Conservation (phyloP, 2,113 vertebrate genomes). For the Lota lota region DNA sequence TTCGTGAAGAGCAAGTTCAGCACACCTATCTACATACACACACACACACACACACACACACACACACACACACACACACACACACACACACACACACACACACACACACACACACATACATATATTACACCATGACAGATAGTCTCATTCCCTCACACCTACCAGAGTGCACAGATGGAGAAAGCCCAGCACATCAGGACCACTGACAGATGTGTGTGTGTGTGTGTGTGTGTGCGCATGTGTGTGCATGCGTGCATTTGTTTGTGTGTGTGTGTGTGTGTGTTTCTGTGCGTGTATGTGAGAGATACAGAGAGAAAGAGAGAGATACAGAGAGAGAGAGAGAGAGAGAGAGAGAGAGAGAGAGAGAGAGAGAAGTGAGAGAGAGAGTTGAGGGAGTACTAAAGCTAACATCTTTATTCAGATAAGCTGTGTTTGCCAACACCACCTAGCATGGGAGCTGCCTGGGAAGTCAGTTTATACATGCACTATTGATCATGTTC, state of each 20-base stretch:
- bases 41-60: slow-evolving; percentile 1
- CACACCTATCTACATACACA: too few species aligned
- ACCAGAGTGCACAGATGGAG: slow-evolving; percentile 27
- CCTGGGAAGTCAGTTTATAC: slow-evolving; percentile 46
- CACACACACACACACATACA: slow-evolving; percentile 12
- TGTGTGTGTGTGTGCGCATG: slow-evolving; percentile 7
- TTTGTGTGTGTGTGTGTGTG: too few species aligned
- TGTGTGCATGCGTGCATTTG: not conserved
- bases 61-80: not conserved
- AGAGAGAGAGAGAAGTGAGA: not conserved
- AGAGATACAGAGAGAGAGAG: too few species aligned
- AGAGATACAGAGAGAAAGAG: too few species aligned
- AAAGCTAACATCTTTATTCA: slow-evolving; percentile 70
- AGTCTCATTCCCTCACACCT: not conserved
- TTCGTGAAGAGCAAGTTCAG: too few species aligned
- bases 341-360: not conserved
- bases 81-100: not conserved
- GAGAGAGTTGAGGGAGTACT: slow-evolving; percentile 30
- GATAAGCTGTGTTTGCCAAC: slow-evolving; percentile 43
- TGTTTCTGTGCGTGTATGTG: too few species aligned
- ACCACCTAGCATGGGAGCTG: slow-evolving; percentile 27
- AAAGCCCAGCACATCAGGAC: slow-evolving; percentile 26
- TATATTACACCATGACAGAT: slow-evolving; percentile 9
- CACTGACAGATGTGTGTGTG: slow-evolving; percentile 35
- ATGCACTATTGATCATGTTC: slow-evolving; percentile 60